A percentile compares a stretch with the other conserved stretches of the same genome.
Conservation (phyloP, 2,888 invertebrate species). For the Acanthopleura granulata region DNA sequence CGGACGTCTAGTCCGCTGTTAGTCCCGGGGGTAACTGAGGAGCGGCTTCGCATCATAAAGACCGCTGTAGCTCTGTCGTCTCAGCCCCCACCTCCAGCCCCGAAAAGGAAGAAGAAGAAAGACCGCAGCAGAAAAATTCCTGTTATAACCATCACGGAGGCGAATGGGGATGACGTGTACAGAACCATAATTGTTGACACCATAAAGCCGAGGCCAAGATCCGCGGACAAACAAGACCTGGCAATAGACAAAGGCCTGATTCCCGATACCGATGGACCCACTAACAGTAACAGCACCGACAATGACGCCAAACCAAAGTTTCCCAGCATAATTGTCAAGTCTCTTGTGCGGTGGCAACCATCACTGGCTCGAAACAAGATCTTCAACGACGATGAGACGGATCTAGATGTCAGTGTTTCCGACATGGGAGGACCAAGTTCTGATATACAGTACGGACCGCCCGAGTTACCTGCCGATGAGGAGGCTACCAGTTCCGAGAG, state of each 20-base stretch:
- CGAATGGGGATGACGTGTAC: background rate
- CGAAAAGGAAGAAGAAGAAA: constrained; percentile 11
- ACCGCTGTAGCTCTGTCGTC: background rate
- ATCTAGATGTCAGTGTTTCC: background rate
- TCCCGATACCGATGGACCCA: background rate
- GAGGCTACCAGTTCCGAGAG: background rate
- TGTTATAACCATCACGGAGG: background rate
- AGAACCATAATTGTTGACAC: background rate
- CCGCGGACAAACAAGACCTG: background rate
- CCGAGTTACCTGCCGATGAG: background rate
- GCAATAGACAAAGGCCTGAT: background rate
- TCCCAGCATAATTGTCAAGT: background rate
- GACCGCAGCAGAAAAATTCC: constrained; percentile 12
- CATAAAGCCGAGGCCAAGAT: background rate
- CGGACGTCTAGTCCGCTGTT: background rate
- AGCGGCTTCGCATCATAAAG: background rate
- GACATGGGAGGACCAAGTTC: background rate
- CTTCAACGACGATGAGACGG: constrained; percentile 7
- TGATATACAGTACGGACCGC: background rate
- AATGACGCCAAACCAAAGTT: background rate
- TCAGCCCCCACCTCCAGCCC: constrained; percentile 5
- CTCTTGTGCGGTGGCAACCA: background rate
- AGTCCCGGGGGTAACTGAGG: background rate
- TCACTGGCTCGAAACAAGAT: constrained; percentile 13
- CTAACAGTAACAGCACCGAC: background rate